Evolutionary conservation across 1,140 invertebrate species (phyloP).

Genomic region (Drosophila pachea): DNA sequence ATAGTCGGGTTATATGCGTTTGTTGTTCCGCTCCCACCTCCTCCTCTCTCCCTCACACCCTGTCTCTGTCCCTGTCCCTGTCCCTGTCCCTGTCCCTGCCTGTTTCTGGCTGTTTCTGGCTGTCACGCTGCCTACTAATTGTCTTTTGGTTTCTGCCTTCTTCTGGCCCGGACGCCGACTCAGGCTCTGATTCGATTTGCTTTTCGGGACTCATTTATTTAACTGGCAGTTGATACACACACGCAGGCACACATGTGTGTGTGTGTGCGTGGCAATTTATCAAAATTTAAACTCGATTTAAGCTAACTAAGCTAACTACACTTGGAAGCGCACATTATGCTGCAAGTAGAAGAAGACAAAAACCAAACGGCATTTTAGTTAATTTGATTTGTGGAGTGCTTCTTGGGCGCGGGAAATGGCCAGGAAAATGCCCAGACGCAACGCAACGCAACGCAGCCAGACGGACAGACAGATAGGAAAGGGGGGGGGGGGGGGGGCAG

Average conservation of each 20-base stretch:
- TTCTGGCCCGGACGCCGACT: constrained; percentile 27
- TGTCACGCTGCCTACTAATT: constrained; percentile 68
- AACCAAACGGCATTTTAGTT: constrained; percentile 77
- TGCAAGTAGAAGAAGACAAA: constrained; percentile 75
- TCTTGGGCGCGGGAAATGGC: constrained; percentile 14
- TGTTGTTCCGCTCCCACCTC: constrained; percentile 5
- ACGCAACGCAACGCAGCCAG: constrained; percentile 1
- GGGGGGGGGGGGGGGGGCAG: background rate
- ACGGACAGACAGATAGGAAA: background rate
- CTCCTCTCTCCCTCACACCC: background rate
- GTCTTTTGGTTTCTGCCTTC: constrained; percentile 75
- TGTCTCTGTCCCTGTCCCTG: background rate
- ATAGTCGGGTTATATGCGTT: constrained; percentile 37
- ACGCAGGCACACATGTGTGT: background rate
- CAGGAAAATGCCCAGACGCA: constrained; percentile 20
- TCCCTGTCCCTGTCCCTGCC: no score
- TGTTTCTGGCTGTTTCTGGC: constrained; percentile 25
- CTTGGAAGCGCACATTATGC: constrained; percentile 75
- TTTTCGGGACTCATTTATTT: constrained; percentile 47
- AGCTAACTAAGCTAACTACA: constrained; percentile 67
- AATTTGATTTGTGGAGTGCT: constrained; percentile 68
- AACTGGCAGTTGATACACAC: constrained; percentile 27
- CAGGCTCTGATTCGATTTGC: background rate
- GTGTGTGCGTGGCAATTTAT: constrained; percentile 61
- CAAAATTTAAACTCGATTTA: constrained; percentile 74